phyloP scores from a whole-genome alignment of 2,113 vertebrate species.

The Zeus faber region DNA sequence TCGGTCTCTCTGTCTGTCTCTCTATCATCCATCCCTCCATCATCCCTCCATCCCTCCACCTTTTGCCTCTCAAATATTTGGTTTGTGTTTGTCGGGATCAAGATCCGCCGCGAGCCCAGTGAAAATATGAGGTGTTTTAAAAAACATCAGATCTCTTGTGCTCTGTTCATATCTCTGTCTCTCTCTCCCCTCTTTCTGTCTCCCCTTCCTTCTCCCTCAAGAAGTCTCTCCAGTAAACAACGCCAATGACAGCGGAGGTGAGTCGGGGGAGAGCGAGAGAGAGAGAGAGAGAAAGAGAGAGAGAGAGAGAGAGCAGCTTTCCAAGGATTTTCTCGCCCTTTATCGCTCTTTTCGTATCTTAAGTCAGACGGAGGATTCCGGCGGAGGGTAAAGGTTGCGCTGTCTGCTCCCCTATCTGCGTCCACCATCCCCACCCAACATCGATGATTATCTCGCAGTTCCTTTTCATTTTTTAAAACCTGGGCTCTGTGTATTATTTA shows the following conservation, averaged over 20 bases:
- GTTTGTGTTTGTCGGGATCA: too few species aligned
- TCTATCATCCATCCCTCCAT: too few species aligned
- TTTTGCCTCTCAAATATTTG: too few species aligned
- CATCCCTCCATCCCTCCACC: too few species aligned
- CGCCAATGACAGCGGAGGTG: conserved; percentile 27
- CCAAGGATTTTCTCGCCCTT: conserved; percentile 15
- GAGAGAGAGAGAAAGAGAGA: conserved; percentile 20
- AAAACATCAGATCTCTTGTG: too few species aligned
- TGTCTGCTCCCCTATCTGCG: neutral
- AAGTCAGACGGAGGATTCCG: conserved; percentile 10
- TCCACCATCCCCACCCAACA: neutral
- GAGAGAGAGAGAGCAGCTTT: conserved; percentile 7
- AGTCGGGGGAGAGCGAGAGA: too few species aligned
- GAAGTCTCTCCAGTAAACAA: conserved; percentile 24
- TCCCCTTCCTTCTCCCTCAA: neutral
- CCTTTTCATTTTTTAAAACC: too few species aligned
- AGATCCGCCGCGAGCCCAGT: too few species aligned
- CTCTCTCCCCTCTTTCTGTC: conserved; percentile 1
- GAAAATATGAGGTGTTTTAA: too few species aligned
- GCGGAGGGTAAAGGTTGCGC: neutral
- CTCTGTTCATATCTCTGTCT: neutral
- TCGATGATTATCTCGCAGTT: neutral
- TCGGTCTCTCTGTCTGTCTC: too few species aligned
- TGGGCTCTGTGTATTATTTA: too few species aligned
- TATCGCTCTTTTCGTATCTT: conserved; percentile 17